Conservation (phyloP, 2,797 vertebrate species). For the Sebastes baramenuke region DNA sequence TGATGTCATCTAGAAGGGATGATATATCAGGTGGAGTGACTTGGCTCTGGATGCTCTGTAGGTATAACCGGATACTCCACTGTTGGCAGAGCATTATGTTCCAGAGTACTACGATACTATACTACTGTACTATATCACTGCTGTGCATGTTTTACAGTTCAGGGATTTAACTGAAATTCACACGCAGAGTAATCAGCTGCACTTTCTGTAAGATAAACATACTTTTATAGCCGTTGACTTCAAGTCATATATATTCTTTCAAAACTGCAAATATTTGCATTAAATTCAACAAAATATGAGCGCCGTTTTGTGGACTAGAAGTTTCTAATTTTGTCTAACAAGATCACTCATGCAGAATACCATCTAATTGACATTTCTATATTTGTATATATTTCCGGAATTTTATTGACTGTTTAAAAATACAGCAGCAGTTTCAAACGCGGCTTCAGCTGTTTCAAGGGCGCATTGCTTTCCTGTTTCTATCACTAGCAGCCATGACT, state of each 20-base stretch:
- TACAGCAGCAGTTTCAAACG: no score
- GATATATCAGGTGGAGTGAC: slow-evolving; percentile 4
- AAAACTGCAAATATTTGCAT: background rate
- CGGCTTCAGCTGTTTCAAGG: no score
- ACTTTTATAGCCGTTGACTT: background rate
- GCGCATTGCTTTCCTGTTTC: no score
- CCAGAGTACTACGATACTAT: background rate
- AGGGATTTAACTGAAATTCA: background rate
- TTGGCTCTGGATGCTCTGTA: slow-evolving; percentile 33
- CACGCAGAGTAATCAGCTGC: background rate
- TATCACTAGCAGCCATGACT: no score
- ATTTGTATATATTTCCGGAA: no score
- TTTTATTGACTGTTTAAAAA: no score
- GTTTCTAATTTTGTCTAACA: background rate
- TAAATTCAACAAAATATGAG: background rate
- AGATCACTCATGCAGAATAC: background rate
- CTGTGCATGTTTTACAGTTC: background rate
- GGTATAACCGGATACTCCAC: slow-evolving; percentile 27
- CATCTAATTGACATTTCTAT: no score
- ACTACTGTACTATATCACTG: background rate
- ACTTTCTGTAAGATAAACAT: background rate
- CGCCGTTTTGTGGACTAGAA: background rate
- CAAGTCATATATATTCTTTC: background rate
- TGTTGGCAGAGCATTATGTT: slow-evolving; percentile 5
- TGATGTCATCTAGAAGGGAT: background rate